Base-by-base conservation (phyloP, 2,888 invertebrate genomes). In the Xestia ashworthii region DNA sequence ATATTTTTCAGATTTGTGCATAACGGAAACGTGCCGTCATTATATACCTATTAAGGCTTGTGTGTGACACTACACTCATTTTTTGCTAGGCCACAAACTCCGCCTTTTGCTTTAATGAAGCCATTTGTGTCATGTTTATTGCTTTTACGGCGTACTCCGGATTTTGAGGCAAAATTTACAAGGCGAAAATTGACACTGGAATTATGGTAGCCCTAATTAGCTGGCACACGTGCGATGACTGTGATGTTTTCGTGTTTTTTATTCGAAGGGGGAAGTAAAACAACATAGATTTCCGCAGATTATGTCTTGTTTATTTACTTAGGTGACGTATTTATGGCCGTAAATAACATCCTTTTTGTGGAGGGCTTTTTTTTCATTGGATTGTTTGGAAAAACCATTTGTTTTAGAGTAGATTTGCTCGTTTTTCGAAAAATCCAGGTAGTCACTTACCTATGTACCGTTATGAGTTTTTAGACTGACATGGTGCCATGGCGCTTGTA, bases 71-170 rank as follows among this genome's bases (percentile, higher is more conserved):
- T 92, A 93, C 90, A 92, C 90, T 92, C 92, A 90, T 94, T 96
- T 96, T 96, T 96, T 95, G 94, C 93, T 94, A 93, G 92, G 86
- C 90, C 92, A 88, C 93, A 92, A 92, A 92, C 94, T 90, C 94
- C 95, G 94, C 95, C 95, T 92, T 91, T 89, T 86, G 91, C 91
- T 92, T 94, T 96, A 96, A 96, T 96, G 96, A 96, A 96, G 95
- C 93, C 94, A 94, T 96, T 96, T 95, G 90, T 93, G 96, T 96
- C 96, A 96, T 93, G 93, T 96, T 96, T 96, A 96, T 96, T 95
- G 93, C 95, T 93, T 95, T 96, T 95, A 96, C 93, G 94, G 93
- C 93, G 93, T 93, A 94, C 95, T 92, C 92, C 89, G 94, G 95
- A 95, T 95, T 96, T 95, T 93, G 94, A 93, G 91, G 92, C n/a